These are phyloP conservation scores for Drosophila pandora DNA, from an alignment of 1,140 invertebrate genomes.

Conservation along the genomic window DNA sequence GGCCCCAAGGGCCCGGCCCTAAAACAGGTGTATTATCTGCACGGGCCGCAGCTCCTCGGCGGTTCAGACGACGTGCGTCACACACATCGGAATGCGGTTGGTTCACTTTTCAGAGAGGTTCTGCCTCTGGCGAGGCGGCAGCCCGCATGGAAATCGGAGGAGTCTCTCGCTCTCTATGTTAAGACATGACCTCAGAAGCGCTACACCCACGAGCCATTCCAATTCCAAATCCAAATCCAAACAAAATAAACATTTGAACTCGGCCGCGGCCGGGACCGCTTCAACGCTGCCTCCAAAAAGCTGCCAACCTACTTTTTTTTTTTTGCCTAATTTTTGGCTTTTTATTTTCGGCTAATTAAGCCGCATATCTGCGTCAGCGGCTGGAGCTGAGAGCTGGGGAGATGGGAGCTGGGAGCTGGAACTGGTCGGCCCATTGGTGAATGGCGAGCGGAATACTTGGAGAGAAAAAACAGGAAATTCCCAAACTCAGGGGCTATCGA, in stretches of 20 bases:
- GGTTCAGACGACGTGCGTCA: slow-evolving; percentile 56
- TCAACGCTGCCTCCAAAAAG: slow-evolving; percentile 1
- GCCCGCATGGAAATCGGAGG: slow-evolving; percentile 20
- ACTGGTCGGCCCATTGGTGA: slow-evolving; percentile 52
- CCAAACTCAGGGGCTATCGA: slow-evolving; percentile 17
- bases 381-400: too few species aligned
- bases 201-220: slow-evolving; percentile 43
- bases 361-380: slow-evolving; percentile 44
- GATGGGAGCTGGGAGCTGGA: slow-evolving; percentile 37
- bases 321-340: slow-evolving; percentile 1
- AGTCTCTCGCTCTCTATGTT: slow-evolving; percentile 31
- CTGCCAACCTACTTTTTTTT: slow-evolving; percentile 45
- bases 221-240: slow-evolving; percentile 20
- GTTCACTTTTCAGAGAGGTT: slow-evolving; percentile 47
- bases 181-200: slow-evolving; percentile 52
- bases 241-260: slow-evolving; percentile 60
- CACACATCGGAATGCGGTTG: slow-evolving; percentile 63
- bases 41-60: slow-evolving; percentile 38
- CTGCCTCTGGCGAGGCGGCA: slow-evolving; percentile 1
- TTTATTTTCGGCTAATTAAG: slow-evolving; percentile 46
- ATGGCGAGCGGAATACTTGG: slow-evolving; percentile 16
- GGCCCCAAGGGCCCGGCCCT: slow-evolving; percentile 13
- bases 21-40: slow-evolving; percentile 44
- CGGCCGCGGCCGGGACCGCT: background rate
- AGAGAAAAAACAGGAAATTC: slow-evolving; percentile 41